phyloP scores from a whole-genome alignment of 2,888 invertebrate genomes.

The Drosophila pseudotakahashii region DNA sequence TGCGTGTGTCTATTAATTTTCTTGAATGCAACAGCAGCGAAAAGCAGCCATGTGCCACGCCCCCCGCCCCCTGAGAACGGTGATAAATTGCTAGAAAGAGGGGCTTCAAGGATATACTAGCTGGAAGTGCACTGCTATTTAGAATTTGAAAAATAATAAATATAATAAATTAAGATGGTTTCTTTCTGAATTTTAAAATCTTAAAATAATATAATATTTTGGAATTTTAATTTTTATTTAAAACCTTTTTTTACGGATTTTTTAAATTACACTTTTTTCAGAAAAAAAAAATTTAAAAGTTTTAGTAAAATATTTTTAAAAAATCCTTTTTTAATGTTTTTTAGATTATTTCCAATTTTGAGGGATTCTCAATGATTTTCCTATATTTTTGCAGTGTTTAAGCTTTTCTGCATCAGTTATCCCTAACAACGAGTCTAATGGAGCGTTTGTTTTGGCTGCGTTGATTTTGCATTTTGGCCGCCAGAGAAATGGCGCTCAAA shows the following conservation, averaged over 20 bases:
- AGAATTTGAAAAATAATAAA: too few species aligned
- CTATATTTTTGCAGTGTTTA: slow-evolving; percentile 1
- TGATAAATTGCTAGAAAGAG: slow-evolving; percentile 59
- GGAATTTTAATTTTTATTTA: too few species aligned
- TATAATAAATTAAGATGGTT: too few species aligned
- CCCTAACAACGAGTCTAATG: slow-evolving; percentile 55
- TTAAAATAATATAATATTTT: too few species aligned
- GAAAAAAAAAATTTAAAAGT: too few species aligned
- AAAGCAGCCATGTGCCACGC: slow-evolving; percentile 42
- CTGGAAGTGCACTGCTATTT: too few species aligned
- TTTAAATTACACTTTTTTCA: too few species aligned
- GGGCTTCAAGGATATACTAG: neutral
- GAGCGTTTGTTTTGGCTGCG: slow-evolving; percentile 56
- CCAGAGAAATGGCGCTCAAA: slow-evolving; percentile 9
- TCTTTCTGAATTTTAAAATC: too few species aligned
- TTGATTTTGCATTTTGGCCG: slow-evolving; percentile 52
- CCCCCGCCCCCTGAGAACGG: slow-evolving; percentile 44
- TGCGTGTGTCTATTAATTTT: slow-evolving; percentile 64
- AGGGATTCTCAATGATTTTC: neutral
- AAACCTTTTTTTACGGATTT: too few species aligned
- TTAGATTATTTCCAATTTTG: too few species aligned
- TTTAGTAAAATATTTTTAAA: too few species aligned
- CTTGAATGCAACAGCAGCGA: slow-evolving; percentile 27
- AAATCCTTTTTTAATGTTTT: too few species aligned
- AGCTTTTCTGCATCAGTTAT: slow-evolving; percentile 35